Base-by-base conservation (phyloP, 2,888 invertebrate species). In the Mystacides longicornis region DNA sequence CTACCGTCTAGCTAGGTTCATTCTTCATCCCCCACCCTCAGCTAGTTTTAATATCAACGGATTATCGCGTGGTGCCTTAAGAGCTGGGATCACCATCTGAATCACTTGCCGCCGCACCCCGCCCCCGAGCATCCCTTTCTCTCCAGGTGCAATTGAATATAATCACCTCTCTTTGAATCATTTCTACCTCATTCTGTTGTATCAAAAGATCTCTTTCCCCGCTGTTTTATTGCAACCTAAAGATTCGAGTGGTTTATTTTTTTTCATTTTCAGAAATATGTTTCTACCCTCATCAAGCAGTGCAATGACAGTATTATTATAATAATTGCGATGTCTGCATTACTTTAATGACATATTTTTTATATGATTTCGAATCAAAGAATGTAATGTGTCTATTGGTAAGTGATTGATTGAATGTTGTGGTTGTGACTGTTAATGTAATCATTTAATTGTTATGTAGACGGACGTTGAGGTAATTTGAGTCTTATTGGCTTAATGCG, bases 11-110 rank as follows among this genome's bases (percentile, higher is more conserved):
- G 27, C 5, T 27, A 7, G 7, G 11, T 27, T 14, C 14, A 37
- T 16, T 37, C 7, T 16, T 14, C n/a, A 37, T 3, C 16, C 14
- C 16, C 16, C 37, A 16, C 37, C 37, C 37, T n/a, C 22, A 48
- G 48, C 56, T 52, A 56, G 56, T 56, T 56, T 56, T 56, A 56
- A 56, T 56, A 56, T 56, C 56, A 48, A 43, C 56, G 56, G 56
- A 56, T 56, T 56, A 56, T 51, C 52, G 52, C 27, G 7, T n/a
- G 11, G 16, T 14, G 3, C 14, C 37, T 14, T 7, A 3, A 37
- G 14, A 37, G 14, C 37, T 3, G 16, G 16, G 37, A 37, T 37
- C 37, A 37, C 37, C 14, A 37, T 37, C 14, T 37, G 37, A 37
- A n/a, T 37, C 37, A 37, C 37, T 37, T 37, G 14, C 16, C 37